A percentile compares a stretch with the other conserved stretches of the same genome.
These are phyloP conservation scores for Sitta europaea DNA, from an alignment of 2,113 vertebrate genomes.

Conservation along the genomic window DNA sequence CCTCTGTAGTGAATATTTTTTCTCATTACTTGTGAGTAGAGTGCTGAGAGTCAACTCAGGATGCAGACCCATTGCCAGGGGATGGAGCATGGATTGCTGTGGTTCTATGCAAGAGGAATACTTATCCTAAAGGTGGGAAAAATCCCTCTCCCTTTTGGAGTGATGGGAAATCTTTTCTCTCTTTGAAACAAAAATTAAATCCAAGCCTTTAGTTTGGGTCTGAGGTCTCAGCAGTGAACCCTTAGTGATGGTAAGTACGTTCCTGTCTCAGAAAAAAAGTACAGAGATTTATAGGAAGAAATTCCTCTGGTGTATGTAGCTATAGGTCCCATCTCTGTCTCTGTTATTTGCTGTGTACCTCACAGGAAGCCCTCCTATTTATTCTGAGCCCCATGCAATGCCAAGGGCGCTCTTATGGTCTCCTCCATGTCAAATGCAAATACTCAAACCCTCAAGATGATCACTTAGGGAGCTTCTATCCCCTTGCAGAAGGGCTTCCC, in stretches of 20 bases:
- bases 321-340: not conserved
- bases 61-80: rapidly evolving
- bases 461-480: not conserved
- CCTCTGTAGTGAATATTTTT: not conserved
- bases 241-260: rapidly evolving
- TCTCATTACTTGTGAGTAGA: not conserved
- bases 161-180: not conserved
- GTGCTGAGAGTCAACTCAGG: not conserved
- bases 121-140: not conserved
- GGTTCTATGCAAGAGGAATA: not conserved
- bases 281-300: not conserved
- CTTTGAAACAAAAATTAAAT: not conserved
- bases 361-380: not conserved
- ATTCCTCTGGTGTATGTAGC: not conserved
- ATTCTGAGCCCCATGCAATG: not conserved
- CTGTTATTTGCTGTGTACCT: not conserved
- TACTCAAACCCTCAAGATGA: not conserved
- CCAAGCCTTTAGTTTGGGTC: not conserved
- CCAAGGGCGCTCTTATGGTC: not conserved
- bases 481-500: not conserved
- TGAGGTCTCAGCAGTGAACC: not conserved
- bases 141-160: not conserved
- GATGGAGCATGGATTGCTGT: not conserved
- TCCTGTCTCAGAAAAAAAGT: not conserved
- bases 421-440: not conserved